Evolutionary conservation across 1,140 invertebrate species (phyloP).

Genomic region (Araneus ventricosus): DNA sequence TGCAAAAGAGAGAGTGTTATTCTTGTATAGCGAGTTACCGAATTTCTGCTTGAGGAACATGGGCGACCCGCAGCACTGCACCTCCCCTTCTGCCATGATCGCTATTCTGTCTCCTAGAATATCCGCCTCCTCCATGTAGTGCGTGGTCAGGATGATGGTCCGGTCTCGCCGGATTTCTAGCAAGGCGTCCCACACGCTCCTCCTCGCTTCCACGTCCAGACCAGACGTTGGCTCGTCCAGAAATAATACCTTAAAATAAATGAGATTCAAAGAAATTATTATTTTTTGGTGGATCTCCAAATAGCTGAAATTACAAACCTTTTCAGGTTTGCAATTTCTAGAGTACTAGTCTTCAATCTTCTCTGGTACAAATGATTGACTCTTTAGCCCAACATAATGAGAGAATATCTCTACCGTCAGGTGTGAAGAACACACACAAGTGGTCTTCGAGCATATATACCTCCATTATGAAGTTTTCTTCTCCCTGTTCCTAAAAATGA

Average conservation of each 20-base stretch:
- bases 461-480: no score
- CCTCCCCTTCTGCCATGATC: conserved; percentile 82
- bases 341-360: no score
- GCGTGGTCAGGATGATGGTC: conserved; percentile 95
- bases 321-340: no score
- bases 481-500: no score
- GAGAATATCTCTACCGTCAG: no score
- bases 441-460: no score
- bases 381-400: no score
- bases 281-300: not conserved
- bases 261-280: no score
- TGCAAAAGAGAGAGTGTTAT: no score
- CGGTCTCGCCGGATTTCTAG: conserved; percentile 78
- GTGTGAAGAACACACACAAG: no score
- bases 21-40: conserved; percentile 77
- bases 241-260: conserved; percentile 79
- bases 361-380: no score
- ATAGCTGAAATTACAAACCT: not conserved
- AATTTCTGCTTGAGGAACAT: conserved; percentile 83
- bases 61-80: conserved; percentile 82
- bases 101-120: conserved; percentile 83
- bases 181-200: conserved; percentile 84
- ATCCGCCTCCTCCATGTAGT: conserved; percentile 99
- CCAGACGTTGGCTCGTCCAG: conserved; percentile 81
- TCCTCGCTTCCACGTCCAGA: conserved; percentile 83